A percentile compares a stretch with the other conserved stretches of the same genome.
Evolutionary conservation across 2,888 invertebrate species (phyloP).

Genomic region (Hydrotaea cyrtoneurina): DNA sequence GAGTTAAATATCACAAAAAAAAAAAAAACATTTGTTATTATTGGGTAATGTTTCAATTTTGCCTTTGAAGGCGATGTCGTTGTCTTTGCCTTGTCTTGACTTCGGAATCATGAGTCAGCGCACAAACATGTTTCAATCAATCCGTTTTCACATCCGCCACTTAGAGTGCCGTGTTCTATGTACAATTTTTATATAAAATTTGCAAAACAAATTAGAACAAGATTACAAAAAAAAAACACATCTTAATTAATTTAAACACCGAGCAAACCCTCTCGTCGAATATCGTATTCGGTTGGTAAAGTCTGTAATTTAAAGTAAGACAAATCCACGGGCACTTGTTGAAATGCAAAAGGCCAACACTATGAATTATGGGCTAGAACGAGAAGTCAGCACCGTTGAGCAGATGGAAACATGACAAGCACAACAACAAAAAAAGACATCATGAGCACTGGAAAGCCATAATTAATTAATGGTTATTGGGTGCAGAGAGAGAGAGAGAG

Average conservation of each 20-base stretch:
- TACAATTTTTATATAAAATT: conserved; percentile 10
- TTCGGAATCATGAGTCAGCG: not conserved
- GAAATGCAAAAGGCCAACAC: no score
- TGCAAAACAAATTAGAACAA: conserved; percentile 31
- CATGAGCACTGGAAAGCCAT: not conserved
- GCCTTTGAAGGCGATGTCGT: not conserved
- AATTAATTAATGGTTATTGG: conserved; percentile 6
- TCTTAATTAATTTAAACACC: not conserved
- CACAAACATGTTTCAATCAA: not conserved
- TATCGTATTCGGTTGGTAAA: not conserved
- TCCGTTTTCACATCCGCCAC: conserved; percentile 25
- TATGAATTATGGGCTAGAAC: not conserved
- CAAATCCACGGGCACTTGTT: not conserved
- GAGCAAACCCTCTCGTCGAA: not conserved
- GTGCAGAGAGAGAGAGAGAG: no score
- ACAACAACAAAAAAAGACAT: no score
- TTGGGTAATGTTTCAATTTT: conserved; percentile 4
- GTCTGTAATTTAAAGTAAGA: not conserved
- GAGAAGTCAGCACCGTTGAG: not conserved
- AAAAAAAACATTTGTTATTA: not conserved
- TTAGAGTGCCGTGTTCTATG: not conserved
- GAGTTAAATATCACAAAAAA: conserved; percentile 14
- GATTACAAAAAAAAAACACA: not conserved
- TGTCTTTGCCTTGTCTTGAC: not conserved
- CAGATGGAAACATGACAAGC: no score